phyloP scores from a whole-genome alignment of 2,797 vertebrate species.

The Scleropages formosus region DNA sequence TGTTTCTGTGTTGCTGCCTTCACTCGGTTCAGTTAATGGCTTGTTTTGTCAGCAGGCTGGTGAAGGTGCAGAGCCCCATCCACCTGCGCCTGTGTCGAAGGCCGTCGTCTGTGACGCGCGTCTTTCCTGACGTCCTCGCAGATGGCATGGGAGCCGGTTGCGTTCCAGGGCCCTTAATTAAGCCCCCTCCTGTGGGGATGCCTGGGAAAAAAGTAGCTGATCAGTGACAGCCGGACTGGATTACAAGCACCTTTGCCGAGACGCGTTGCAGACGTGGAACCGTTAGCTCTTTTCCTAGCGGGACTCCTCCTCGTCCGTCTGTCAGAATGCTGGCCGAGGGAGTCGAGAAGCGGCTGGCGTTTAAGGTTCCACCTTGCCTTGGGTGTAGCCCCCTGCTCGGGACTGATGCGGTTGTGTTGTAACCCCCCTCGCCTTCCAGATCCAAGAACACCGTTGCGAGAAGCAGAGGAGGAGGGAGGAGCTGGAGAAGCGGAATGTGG shows the following conservation, averaged over 20 bases:
- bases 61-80: not conserved
- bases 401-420: not conserved
- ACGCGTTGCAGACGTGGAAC: conserved; percentile 56
- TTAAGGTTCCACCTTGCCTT: not conserved
- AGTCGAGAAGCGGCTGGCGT: conserved; percentile 52
- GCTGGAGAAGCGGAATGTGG: conserved; percentile 71
- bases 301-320: conserved; percentile 42
- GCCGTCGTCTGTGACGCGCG: no score
- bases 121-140: conserved; percentile 14
- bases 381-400: not conserved
- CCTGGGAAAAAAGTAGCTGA: conserved; percentile 54
- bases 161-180: conserved; percentile 53
- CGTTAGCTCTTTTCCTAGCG: conserved; percentile 63
- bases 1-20: not conserved
- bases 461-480: conserved; percentile 75
- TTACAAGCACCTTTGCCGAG: conserved; percentile 54
- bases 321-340: not conserved
- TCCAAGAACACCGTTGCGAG: conserved; percentile 78
- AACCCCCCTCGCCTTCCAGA: conserved; percentile 55
- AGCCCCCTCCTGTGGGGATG: conserved; percentile 54
- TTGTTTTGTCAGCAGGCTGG: not conserved
- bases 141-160: conserved; percentile 16
- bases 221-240: conserved; percentile 66
- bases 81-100: conserved; percentile 11
- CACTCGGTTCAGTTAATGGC: conserved; percentile 35